phyloP scores from a whole-genome alignment of 2,888 invertebrate species.

The Cerastis rubricosa region DNA sequence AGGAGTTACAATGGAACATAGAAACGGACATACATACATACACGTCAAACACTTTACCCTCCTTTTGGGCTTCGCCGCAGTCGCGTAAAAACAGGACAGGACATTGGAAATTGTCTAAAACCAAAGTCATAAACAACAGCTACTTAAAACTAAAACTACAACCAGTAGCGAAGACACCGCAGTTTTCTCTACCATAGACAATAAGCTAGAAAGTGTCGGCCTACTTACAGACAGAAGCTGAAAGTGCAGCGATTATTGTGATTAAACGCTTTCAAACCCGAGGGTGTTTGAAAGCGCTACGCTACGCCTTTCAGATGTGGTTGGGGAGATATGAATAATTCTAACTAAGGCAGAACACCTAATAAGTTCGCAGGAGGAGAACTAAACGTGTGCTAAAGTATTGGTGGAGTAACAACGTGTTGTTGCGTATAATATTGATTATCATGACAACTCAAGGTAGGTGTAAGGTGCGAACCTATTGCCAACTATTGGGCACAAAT shows the following conservation, averaged over 20 bases:
- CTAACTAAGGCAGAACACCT: not conserved
- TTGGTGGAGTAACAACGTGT: no score
- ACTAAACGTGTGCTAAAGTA: no score
- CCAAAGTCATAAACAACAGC: not conserved
- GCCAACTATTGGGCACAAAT: no score
- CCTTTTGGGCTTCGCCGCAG: no score
- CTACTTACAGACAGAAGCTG: constrained; percentile 55
- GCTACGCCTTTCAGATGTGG: constrained; percentile 34
- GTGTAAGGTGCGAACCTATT: no score
- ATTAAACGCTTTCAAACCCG: constrained; percentile 65
- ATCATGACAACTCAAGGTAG: no score
- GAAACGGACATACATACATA: no score
- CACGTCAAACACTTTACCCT: no score
- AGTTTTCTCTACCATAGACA: constrained; percentile 53
- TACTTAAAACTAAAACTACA: not conserved
- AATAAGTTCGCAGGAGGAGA: no score
- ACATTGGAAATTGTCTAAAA: not conserved
- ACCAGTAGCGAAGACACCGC: not conserved
- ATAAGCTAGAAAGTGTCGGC: constrained; percentile 55
- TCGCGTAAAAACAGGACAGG: no score
- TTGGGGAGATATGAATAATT: not conserved
- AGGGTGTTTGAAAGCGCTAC: constrained; percentile 10
- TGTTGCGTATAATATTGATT: no score
- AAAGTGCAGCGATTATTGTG: constrained; percentile 58
- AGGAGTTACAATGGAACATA: no score